Conservation (phyloP, 2,113 vertebrate species). For the Hemicordylus capensis region DNA sequence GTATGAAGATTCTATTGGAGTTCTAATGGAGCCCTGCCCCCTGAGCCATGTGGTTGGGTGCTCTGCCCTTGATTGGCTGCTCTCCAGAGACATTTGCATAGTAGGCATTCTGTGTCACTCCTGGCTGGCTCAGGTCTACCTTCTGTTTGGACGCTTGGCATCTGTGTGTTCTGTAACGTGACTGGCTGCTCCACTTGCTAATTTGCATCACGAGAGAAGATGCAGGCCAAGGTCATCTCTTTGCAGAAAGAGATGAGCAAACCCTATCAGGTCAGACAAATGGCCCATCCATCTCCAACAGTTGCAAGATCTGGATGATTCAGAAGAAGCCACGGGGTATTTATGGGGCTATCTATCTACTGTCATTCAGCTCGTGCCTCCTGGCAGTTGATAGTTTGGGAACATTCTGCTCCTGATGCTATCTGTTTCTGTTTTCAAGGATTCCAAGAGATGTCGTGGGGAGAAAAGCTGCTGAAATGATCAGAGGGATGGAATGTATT, state of each 20-base stretch:
- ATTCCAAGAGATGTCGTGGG: background rate
- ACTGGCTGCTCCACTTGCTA: background rate
- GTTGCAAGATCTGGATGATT: conserved; percentile 5
- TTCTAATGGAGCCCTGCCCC: background rate
- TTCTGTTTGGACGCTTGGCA: background rate
- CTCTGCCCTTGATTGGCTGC: background rate
- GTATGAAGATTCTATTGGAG: background rate
- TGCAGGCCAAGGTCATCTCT: conserved; percentile 13
- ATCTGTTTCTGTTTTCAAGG: background rate
- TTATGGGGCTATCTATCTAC: conserved; percentile 2
- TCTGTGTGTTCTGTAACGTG: background rate
- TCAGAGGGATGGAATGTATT: background rate
- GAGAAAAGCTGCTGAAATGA: background rate
- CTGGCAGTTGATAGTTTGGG: background rate
- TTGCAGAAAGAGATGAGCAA: background rate
- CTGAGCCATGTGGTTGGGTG: no score
- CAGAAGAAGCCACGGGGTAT: background rate
- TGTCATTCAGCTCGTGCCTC: background rate
- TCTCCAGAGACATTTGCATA: background rate
- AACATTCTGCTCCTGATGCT: conserved; percentile 2
- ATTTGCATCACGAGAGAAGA: conserved; percentile 4
- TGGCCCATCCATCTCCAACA: background rate
- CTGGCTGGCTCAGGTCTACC: background rate
- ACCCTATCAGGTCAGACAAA: background rate
- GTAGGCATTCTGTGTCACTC: background rate